Conservation (phyloP, 2,888 invertebrate genomes). For the Nebria salina region DNA sequence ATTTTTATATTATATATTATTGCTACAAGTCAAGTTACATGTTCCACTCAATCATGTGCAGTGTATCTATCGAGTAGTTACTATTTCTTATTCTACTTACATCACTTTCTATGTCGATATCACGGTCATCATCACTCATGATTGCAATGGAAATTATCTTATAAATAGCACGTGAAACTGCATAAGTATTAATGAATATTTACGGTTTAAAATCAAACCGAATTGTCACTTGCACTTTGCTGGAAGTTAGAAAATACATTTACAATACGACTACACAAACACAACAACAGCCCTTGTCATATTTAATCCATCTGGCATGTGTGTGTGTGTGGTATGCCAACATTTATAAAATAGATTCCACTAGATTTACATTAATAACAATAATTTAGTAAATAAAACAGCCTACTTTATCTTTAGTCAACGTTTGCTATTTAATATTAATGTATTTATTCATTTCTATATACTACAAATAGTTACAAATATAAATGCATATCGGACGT, state of each 20-base stretch:
- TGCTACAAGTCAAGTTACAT: background rate
- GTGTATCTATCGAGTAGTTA: no score
- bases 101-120: conserved; percentile 95
- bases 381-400: no score
- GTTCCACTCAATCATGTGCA: conserved; percentile 33
- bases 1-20: background rate
- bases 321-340: background rate
- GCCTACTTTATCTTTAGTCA: no score
- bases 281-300: conserved; percentile 41
- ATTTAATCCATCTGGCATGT: conserved; percentile 10
- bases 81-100: conserved; percentile 67
- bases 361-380: background rate
- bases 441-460: no score
- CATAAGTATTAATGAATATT: background rate
- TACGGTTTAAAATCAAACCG: background rate
- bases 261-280: conserved; percentile 32
- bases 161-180: background rate
- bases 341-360: background rate
- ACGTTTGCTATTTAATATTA: no score
- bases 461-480: no score
- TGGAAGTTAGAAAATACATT: background rate
- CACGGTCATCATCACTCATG: conserved; percentile 95
- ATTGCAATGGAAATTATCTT: conserved; percentile 15
- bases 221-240: background rate
- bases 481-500: no score